These are phyloP conservation scores for Bicyclus anynana DNA, from an alignment of 1,140 invertebrate species.

Conservation along the genomic window DNA sequence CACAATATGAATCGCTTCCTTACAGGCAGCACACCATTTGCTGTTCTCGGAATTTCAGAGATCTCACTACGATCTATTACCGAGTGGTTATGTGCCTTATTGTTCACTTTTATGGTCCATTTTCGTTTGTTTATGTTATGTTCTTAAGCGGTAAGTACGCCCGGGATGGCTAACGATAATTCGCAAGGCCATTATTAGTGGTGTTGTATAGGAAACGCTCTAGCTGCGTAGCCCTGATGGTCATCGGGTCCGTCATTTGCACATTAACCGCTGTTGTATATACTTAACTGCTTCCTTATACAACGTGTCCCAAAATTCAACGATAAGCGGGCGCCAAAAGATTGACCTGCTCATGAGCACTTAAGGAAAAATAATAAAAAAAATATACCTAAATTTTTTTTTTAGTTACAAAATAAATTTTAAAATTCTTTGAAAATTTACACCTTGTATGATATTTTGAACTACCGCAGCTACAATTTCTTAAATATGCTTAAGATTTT, in stretches of 20 bases:
- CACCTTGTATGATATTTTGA: too few relatives aligned
- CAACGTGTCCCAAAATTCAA: too few relatives aligned
- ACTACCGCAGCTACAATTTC: too few relatives aligned
- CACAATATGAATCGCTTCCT: slow-evolving; percentile 29
- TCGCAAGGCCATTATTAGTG: slow-evolving; percentile 51
- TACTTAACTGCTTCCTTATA: neutral
- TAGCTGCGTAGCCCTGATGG: slow-evolving; percentile 35
- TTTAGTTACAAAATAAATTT: too few relatives aligned
- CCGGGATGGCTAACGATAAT: slow-evolving; percentile 49
- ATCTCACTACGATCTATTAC: slow-evolving; percentile 10
- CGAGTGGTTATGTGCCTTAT: slow-evolving; percentile 14
- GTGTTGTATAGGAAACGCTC: slow-evolving; percentile 48
- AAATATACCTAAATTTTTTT: too few relatives aligned
- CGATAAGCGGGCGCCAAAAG: too few relatives aligned
- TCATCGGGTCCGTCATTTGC: slow-evolving; percentile 29
- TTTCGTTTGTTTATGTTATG: slow-evolving; percentile 12
- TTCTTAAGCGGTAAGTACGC: slow-evolving; percentile 20
- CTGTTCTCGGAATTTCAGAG: slow-evolving; percentile 29
- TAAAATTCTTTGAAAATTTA: too few relatives aligned
- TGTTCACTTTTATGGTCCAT: slow-evolving; percentile 15
- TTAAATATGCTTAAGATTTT: too few relatives aligned
- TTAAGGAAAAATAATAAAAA: too few relatives aligned
- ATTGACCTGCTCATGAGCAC: too few relatives aligned
- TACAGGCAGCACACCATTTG: slow-evolving; percentile 29
- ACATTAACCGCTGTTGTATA: slow-evolving; percentile 15